These are phyloP conservation scores for Myotis myotis DNA, from an alignment of 2,797 vertebrate species.

Conservation along the genomic window DNA sequence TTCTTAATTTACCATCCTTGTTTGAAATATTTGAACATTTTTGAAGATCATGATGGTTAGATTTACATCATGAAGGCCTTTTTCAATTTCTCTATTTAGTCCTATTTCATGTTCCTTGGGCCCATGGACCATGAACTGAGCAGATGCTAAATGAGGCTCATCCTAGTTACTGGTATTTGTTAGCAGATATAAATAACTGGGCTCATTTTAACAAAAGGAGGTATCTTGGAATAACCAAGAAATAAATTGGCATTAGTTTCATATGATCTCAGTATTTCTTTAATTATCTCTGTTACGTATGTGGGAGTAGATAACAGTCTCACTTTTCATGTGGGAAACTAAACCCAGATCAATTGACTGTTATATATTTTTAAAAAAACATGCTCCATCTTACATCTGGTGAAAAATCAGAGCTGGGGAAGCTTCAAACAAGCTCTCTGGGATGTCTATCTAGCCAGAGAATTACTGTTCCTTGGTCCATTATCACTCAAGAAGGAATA, in stretches of 20 bases:
- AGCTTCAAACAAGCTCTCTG: not conserved
- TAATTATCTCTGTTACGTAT: not conserved
- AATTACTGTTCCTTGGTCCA: not conserved
- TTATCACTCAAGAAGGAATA: not conserved
- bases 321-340: not conserved
- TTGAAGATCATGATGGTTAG: not conserved
- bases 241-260: not conserved
- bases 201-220: not conserved
- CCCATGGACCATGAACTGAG: not conserved
- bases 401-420: not conserved
- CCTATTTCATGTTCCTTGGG: not conserved
- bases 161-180: not conserved
- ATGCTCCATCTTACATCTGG: not conserved
- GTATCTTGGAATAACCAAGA: not conserved
- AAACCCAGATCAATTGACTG: not conserved
- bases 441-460: not conserved
- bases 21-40: conserved; percentile 73
- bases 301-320: not conserved
- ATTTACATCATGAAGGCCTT: not conserved
- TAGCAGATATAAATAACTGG: not conserved
- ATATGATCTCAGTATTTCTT: not conserved
- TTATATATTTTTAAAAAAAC: not conserved
- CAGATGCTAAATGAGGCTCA: not conserved
- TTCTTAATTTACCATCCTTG: conserved; percentile 78
- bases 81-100: not conserved